A percentile compares a stretch with the other conserved stretches of the same genome.
phyloP scores from a whole-genome alignment of 1,140 invertebrate genomes.

The Pseudachorutes palmiensis region DNA sequence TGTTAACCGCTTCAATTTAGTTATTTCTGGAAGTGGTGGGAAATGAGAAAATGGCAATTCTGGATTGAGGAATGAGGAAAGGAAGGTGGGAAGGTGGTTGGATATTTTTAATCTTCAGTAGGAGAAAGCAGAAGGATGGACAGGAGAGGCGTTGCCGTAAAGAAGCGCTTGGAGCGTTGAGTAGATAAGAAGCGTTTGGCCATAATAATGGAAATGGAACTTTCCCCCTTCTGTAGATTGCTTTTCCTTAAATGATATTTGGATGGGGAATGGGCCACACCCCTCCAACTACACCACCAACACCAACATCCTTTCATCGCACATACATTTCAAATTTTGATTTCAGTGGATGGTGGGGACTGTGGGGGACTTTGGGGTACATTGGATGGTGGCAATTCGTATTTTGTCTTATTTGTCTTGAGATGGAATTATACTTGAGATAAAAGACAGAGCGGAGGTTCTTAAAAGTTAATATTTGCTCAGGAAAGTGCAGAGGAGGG shows the following conservation, averaged over 20 bases:
- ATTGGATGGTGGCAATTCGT: no score
- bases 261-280: not conserved
- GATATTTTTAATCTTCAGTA: conserved; percentile 12
- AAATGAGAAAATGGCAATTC: not conserved
- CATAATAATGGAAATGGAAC: conserved; percentile 4
- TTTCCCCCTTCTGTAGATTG: not conserved
- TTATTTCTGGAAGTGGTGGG: not conserved
- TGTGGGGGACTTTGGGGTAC: no score
- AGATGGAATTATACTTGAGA: not conserved
- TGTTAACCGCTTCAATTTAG: not conserved
- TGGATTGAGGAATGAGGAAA: not conserved
- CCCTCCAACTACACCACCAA: not conserved
- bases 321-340: no score
- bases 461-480: conserved; percentile 17
- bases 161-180: not conserved
- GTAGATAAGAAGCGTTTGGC: not conserved
- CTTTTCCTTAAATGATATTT: conserved; percentile 12
- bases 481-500: conserved; percentile 17
- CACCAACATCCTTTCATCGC: no score
- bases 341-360: no score
- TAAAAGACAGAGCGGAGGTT: not conserved
- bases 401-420: conserved; percentile 5
- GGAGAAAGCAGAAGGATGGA: no score
- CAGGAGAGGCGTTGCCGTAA: no score
- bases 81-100: no score